A percentile compares a stretch with the other conserved stretches of the same genome.
phyloP scores from a whole-genome alignment of 2,113 vertebrate genomes.

The Stictonetta naevosa region DNA sequence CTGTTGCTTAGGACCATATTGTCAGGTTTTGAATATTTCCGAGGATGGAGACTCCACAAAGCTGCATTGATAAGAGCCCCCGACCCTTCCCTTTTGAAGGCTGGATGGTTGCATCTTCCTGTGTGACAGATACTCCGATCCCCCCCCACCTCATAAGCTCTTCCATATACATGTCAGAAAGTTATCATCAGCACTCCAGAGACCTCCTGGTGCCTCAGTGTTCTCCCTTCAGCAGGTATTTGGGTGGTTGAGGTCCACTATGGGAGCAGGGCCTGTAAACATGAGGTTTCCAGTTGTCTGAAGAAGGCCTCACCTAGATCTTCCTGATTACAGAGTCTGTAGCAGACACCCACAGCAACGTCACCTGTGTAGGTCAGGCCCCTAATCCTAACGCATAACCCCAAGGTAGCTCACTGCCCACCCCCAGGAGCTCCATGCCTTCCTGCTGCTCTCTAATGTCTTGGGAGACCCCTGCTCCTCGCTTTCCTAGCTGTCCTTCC shows the following conservation, averaged over 20 bases:
- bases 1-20: not conserved
- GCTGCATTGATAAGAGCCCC: not conserved
- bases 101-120: not conserved
- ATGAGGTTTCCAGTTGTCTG: not conserved
- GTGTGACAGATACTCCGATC: rapidly evolving
- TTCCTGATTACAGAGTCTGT: not conserved
- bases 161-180: not conserved
- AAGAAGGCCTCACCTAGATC: too few relatives aligned
- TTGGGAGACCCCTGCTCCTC: not conserved
- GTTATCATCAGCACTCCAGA: not conserved
- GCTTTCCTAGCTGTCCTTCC: not conserved
- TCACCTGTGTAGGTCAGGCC: rapidly evolving
- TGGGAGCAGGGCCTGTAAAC: not conserved
- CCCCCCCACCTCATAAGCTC: not conserved
- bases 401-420: not conserved
- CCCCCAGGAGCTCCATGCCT: not conserved
- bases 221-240: not conserved
- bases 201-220: not conserved
- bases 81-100: not conserved
- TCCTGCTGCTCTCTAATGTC: not conserved
- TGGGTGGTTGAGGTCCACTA: not conserved
- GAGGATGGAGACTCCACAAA: not conserved
- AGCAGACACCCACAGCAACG: not conserved
- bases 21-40: not conserved
- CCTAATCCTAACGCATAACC: not conserved